Evolutionary conservation across 2,113 vertebrate species (phyloP), one percentile per base, ranked within the genome.

Genomic region (Carassius auratus): DNA sequence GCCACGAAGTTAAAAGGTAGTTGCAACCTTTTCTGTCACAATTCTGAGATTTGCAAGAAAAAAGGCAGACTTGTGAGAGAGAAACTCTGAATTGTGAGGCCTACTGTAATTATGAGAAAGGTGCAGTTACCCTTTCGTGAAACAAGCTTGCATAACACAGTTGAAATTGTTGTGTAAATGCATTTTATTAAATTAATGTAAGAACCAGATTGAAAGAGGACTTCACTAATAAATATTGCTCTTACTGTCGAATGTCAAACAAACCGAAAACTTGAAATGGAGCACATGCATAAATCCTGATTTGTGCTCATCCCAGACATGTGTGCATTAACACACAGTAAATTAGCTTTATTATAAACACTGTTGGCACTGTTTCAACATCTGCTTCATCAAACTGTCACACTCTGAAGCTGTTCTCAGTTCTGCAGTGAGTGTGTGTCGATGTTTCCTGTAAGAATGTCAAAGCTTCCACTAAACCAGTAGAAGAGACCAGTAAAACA

Each of bases 311-410:
- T 8, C 42, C 42, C 42, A 38, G 12, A 23, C 6, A 19, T 36
- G 17, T 42, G 8, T 74, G 30, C 30, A 61, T 61, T 61, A 61
- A 38, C 52, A 23, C 2, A 79, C 4, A 8, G 8, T 52, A 68
- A 52, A 69, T 81, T 66, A 19, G 5, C 4, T 19, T 66, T 17
- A 26, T 48, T 81, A 68, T 33, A 69, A 82, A 82, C 64, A 15
- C 17, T 13, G 3, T 1, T 23, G 79, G n/a, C 42, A 23, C 15
- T 82, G 5, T 19, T 81, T 33, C 12, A 8, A n/a, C 30, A 23
- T 79, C 1, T 12, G 0, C 26, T 15, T 26, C n/a, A 77, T 42
- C 8, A 68, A 66, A 81, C 76, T 33, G 10, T n/a, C 21, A 38
- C 19, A 23, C 62, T 64, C 4, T 21, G 76, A 84, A 21, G 68